These are phyloP conservation scores for Dolichoris vasculosae DNA, from an alignment of 1,140 invertebrate species.

Conservation along the genomic window DNA sequence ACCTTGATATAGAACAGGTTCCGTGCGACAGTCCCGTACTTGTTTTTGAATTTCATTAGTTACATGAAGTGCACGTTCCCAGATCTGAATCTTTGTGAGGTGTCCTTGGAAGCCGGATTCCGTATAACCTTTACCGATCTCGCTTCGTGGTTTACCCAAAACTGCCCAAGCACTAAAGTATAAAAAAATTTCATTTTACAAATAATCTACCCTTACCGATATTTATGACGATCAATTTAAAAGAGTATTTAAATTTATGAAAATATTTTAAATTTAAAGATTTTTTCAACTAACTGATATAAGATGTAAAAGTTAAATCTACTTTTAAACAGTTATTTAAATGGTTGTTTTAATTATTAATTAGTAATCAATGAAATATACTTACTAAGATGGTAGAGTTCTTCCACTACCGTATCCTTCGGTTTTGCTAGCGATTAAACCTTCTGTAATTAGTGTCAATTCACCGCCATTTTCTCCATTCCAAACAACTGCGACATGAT, in stretches of 20 bases:
- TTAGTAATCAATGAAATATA: conserved; percentile 53
- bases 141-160: conserved; percentile 90
- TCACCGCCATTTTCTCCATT: conserved; percentile 88
- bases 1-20: conserved; percentile 90
- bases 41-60: conserved; percentile 95
- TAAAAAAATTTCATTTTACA: not conserved
- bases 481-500: conserved; percentile 96
- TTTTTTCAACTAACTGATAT: too few species aligned
- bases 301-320: too few species aligned
- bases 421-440: conserved; percentile 91
- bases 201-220: not conserved
- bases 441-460: conserved; percentile 92
- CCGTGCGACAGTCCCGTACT: conserved; percentile 91
- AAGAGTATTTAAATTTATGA: conserved; percentile 33
- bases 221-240: conserved; percentile 12
- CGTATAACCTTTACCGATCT: conserved; percentile 83
- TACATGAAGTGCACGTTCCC: conserved; percentile 92
- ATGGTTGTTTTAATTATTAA: too few species aligned
- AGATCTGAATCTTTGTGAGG: conserved; percentile 95
- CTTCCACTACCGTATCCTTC: conserved; percentile 88
- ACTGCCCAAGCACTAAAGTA: conserved; percentile 89
- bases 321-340: too few species aligned
- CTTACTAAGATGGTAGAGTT: conserved; percentile 86
- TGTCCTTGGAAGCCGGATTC: conserved; percentile 95
- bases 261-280: too few species aligned